These are phyloP conservation scores for Neomorphus geoffroyi DNA, from an alignment of 2,797 vertebrate genomes.

Conservation along the genomic window DNA sequence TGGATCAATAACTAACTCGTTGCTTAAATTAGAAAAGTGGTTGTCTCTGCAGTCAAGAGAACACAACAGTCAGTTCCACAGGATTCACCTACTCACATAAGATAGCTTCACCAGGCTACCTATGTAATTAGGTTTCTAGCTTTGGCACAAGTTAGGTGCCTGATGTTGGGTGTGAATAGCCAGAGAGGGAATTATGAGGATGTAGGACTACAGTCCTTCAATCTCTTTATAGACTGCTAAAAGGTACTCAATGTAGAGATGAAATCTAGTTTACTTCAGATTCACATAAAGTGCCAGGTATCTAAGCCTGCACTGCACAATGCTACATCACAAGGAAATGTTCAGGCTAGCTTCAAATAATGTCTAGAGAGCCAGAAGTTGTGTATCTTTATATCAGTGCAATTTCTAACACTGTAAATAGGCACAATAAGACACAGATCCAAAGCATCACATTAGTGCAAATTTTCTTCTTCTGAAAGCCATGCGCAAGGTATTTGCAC, in stretches of 20 bases:
- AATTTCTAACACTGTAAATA: not conserved
- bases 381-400: not conserved
- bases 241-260: not conserved
- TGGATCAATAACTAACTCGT: not conserved
- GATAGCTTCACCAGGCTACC: not conserved
- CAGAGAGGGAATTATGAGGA: not conserved
- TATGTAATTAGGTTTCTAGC: not conserved
- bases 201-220: not conserved
- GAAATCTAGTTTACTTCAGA: not conserved
- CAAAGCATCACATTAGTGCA: not conserved
- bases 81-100: not conserved
- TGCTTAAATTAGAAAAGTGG: not conserved
- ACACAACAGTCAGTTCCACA: not conserved
- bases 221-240: not conserved
- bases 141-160: not conserved
- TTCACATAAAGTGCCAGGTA: not conserved
- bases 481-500: no score
- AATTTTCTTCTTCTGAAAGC: not conserved
- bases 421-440: not conserved
- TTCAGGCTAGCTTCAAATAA: not conserved
- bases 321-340: not conserved
- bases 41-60: not conserved
- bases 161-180: not conserved
- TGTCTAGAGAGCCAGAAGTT: not conserved
- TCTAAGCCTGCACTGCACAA: not conserved